Evolutionary conservation across 1,140 invertebrate species (phyloP), one percentile per base, ranked within the genome.

Genomic region (Anastrepha obliqua): DNA sequence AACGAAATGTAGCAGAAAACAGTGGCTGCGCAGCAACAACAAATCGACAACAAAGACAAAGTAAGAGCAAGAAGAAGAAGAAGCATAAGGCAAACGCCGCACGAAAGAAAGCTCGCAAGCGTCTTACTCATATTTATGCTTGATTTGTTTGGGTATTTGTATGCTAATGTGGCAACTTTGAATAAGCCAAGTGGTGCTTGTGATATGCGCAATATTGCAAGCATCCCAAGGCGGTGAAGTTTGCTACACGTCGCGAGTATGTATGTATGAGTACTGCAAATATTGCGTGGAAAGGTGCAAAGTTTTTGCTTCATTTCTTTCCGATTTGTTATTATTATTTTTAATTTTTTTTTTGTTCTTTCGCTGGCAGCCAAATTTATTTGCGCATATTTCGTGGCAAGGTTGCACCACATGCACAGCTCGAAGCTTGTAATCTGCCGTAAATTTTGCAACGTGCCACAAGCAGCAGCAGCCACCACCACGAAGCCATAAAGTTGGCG

Each of bases 131-230:
- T 81, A 81, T 81, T 81, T 81, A 81, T 20, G 74, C 74, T 55
- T 81, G 74, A 81, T 81, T 81, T 81, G 74, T 81, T 81, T 81
- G 74, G 74, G 74, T 20, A 81, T 81, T 81, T 81, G 74, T 29
- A 81, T 81, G 74, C 74, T 55, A 81, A 81, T 81, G 74, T 81
- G 74, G 74, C 74, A 81, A 81, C 44, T 81, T 81, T 58, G 55
- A 81, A 81, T 51, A 81, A 81, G 74, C 47, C 74, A 81, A 81
- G 74, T 11, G 47, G 42, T 29, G 42, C 7, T 15, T 81, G 74
- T 55, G 74, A 17, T 42, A 81, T n/a, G 47, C n/a, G n/a, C 13
- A n/a, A 81, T 81, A 81, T 74, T 74, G 4, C 39, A 74, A 74
- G 67, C 67, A 3, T 17, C 13, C 13, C 42, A 4, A 2, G 17